These are phyloP conservation scores for Trileptium ribeirensis DNA, from an alignment of 2,888 invertebrate species.

Conservation along the genomic window DNA sequence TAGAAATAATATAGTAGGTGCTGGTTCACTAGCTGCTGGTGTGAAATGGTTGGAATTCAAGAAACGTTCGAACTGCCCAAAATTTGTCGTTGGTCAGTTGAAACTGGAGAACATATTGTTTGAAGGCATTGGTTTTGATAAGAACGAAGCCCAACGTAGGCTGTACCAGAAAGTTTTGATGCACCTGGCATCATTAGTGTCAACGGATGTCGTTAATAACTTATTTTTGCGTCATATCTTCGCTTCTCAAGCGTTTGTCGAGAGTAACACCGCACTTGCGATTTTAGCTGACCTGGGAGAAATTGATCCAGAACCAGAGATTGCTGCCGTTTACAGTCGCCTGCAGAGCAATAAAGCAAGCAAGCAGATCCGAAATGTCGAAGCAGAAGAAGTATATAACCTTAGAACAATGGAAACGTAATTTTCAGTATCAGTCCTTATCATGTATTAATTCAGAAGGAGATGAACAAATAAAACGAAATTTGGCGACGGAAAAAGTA, in stretches of 20 bases:
- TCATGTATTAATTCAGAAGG: too few relatives aligned
- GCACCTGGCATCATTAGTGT: background rate
- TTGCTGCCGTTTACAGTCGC: background rate
- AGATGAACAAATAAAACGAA: too few relatives aligned
- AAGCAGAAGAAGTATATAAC: too few relatives aligned
- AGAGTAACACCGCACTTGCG: background rate
- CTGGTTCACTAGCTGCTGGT: background rate
- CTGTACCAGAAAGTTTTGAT: background rate
- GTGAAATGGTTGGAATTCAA: background rate
- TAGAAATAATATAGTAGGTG: background rate
- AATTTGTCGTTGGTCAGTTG: background rate
- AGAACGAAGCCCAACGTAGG: background rate
- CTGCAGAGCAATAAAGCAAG: background rate
- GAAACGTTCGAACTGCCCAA: background rate
- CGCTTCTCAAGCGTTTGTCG: background rate
- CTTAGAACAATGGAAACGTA: too few relatives aligned
- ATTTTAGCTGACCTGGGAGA: background rate
- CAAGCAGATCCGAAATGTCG: too few relatives aligned
- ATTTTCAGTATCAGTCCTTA: too few relatives aligned
- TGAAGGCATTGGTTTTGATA: background rate
- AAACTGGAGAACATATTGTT: background rate
- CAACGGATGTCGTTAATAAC: background rate
- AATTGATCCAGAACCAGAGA: background rate
- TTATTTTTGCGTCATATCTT: background rate
- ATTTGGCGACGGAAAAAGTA: too few relatives aligned